A percentile compares a stretch with the other conserved stretches of the same genome.
Conservation (phyloP, 2,113 vertebrate species). For the Chionis minor region DNA sequence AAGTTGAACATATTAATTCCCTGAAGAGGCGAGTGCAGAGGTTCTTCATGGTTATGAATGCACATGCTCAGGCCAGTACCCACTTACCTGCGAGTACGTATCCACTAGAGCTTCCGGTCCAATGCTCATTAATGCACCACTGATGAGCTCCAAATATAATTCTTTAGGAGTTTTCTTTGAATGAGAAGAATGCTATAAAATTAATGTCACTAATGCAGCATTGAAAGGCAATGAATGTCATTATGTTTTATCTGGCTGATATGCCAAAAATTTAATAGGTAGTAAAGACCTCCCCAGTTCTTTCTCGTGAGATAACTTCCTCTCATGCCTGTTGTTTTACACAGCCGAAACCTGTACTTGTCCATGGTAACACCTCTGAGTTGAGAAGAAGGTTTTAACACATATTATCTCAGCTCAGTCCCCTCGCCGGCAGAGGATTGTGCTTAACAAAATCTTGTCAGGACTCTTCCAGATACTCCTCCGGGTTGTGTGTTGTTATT, state of each 20-base stretch:
- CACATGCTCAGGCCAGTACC: background rate
- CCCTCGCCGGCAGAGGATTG: background rate
- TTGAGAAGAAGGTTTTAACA: conserved; percentile 4
- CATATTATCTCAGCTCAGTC: background rate
- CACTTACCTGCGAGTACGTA: background rate
- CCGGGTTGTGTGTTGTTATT: background rate
- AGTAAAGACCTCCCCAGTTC: background rate
- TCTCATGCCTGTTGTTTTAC: background rate
- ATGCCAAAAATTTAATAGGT: background rate
- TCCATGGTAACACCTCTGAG: background rate
- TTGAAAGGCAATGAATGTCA: background rate
- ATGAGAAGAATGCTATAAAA: background rate
- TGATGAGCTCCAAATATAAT: background rate
- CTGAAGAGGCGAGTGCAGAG: background rate
- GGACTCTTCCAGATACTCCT: background rate
- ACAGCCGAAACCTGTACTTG: background rate
- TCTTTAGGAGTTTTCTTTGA: background rate
- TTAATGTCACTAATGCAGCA: background rate
- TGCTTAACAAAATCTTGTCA: background rate
- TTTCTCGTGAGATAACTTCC: background rate
- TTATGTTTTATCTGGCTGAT: background rate
- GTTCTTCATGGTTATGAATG: background rate
- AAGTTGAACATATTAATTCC: background rate
- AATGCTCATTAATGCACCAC: background rate
- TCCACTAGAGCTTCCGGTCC: background rate